Evolutionary conservation across 2,797 vertebrate species (phyloP), one percentile per base, ranked within the genome.

Genomic region (Novumbra hubbsi): DNA sequence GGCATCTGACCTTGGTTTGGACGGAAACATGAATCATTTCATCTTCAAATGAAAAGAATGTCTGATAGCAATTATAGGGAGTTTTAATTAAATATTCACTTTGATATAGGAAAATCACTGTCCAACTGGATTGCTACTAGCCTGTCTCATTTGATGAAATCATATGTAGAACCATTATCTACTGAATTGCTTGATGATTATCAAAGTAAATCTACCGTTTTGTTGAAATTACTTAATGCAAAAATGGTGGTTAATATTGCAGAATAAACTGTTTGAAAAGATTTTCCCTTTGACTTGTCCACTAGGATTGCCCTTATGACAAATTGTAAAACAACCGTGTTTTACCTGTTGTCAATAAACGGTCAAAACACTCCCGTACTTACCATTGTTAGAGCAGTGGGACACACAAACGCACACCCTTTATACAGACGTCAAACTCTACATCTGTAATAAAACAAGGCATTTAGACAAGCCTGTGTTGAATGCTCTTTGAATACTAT

Each of bases 1-100:
- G 92, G 92, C 90, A 94, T 72, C 91, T 95, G 94, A 96, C 96
- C 95, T 94, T 93, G 95, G 92, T 92, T 95, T 91, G 93, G 92
- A 92, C 94, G 92, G 91, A 91, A 89, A 93, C 89, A 92, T 87
- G 82, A 90, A 93, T 94, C 92, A 95, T 95, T 95, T 96, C 94
- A 95, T 96, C 94, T 96, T 93, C 93, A 93, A 95, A 95, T 94
- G 94, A 95, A 94, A 94, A 93, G 93, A 94, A 93, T 94, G 94
- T 94, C 93, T 94, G 94, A 91, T 91, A 90, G 94, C 94, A 96
- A 96, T 96, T 96, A 95, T 86, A 92, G 92, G 92, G 92, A 91
- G 88, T 88, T 92, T 94, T 97, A 96, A 97, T 97, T 95, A 94
- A 91, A 92, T 93, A 96, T 97, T 96, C 95, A 95, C 95, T 96